These are phyloP conservation scores for Varanus salvator DNA, from an alignment of 2,113 vertebrate species.

Conservation along the genomic window DNA sequence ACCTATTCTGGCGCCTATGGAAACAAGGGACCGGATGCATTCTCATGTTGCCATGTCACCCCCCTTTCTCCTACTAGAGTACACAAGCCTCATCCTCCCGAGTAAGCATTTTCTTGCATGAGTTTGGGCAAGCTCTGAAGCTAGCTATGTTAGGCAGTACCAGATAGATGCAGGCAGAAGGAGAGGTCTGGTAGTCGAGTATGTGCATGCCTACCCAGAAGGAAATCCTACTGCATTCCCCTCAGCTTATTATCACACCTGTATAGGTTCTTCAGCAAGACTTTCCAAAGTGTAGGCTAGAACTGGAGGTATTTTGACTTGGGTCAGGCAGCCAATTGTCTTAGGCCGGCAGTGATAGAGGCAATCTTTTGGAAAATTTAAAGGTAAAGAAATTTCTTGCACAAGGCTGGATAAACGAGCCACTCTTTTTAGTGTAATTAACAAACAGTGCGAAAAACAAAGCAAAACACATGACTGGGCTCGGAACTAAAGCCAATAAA, in stretches of 20 bases:
- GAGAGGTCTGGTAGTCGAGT: not conserved
- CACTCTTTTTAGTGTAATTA: no score
- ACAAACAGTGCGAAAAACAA: not conserved
- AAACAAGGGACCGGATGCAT: conserved; percentile 56
- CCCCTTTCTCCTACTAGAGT: conserved; percentile 33
- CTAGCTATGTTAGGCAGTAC: no score
- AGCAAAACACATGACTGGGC: not conserved
- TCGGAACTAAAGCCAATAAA: not conserved
- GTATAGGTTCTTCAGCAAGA: not conserved
- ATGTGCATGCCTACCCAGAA: not conserved
- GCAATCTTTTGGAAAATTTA: not conserved
- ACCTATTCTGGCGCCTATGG: conserved; percentile 50
- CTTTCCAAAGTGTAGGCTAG: no score
- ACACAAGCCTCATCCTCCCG: conserved; percentile 43
- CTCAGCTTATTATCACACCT: not conserved
- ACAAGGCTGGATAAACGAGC: not conserved
- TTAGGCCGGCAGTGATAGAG: not conserved
- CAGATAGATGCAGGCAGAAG: not conserved
- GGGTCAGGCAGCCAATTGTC: not conserved
- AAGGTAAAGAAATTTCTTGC: conserved; percentile 5
- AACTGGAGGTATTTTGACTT: not conserved
- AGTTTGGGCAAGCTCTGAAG: not conserved
- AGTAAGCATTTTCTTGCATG: conserved; percentile 62
- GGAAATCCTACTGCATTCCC: not conserved
- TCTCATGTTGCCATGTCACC: not conserved